These are phyloP conservation scores for Acleris sparsana DNA, from an alignment of 2,888 invertebrate species.

Conservation along the genomic window DNA sequence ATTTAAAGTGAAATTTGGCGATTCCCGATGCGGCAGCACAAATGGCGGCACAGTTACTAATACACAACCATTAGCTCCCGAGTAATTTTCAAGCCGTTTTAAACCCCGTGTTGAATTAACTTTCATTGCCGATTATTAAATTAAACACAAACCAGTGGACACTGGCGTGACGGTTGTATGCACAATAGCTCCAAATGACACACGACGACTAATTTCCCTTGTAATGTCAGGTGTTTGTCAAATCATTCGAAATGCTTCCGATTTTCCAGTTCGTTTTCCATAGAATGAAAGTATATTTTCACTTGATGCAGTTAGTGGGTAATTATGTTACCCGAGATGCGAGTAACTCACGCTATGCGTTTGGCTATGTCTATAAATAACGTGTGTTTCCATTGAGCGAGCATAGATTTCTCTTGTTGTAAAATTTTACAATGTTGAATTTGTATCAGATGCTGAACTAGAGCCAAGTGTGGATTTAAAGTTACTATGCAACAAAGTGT, in stretches of 20 bases:
- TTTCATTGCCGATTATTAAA: slow-evolving; percentile 34
- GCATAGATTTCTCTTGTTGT: slow-evolving; percentile 34
- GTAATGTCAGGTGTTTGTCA: slow-evolving; percentile 33
- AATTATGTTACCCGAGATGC: slow-evolving; percentile 34
- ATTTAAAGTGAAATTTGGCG: too few species aligned
- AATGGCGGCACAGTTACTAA: slow-evolving; percentile 13
- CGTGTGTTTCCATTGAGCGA: slow-evolving; percentile 27
- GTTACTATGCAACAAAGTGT: neutral
- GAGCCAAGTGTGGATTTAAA: neutral
- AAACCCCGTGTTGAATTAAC: slow-evolving; percentile 22
- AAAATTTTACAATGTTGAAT: slow-evolving; percentile 15
- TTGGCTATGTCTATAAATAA: slow-evolving; percentile 34
- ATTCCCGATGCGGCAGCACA: neutral
- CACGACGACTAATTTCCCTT: slow-evolving; percentile 36
- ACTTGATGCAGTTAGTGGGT: slow-evolving; percentile 29
- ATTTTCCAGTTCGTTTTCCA: slow-evolving; percentile 65
- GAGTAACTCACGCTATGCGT: slow-evolving; percentile 33
- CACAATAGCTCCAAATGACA: slow-evolving; percentile 41
- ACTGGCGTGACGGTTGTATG: slow-evolving; percentile 36
- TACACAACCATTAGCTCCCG: slow-evolving; percentile 15
- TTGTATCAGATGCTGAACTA: neutral
- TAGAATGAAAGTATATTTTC: slow-evolving; percentile 57
- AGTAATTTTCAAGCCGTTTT: slow-evolving; percentile 19
- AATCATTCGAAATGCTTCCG: slow-evolving; percentile 57
- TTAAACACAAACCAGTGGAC: slow-evolving; percentile 24